phyloP scores from a whole-genome alignment of 2,113 vertebrate genomes.

The Paradisaea rubra region DNA sequence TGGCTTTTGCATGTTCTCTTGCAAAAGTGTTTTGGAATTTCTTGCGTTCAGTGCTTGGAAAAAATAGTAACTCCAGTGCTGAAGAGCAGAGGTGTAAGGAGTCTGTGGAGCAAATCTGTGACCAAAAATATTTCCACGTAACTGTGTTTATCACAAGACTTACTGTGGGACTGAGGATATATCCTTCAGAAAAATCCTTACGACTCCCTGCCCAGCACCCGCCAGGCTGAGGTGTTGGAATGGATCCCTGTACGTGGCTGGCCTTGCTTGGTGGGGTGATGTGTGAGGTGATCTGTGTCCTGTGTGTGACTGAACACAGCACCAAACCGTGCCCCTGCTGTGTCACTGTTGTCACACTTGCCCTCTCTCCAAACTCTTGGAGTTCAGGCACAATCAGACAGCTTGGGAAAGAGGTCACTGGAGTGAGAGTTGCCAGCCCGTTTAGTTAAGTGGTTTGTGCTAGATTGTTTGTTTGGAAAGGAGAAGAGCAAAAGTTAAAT shows the following conservation, averaged over 20 bases:
- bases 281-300: background rate
- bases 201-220: background rate
- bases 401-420: background rate
- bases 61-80: background rate
- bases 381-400: background rate
- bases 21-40: background rate
- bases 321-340: rapidly evolving
- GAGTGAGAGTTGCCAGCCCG: background rate
- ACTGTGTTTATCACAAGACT: background rate
- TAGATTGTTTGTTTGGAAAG: background rate
- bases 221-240: background rate
- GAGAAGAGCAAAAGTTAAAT: background rate
- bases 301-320: background rate
- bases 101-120: background rate
- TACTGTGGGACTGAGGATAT: background rate
- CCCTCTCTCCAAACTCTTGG: rapidly evolving
- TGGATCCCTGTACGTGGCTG: background rate
- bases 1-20: background rate
- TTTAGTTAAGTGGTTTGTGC: background rate
- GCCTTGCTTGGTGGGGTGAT: background rate
- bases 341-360: rapidly evolving
- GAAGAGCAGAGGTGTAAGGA: background rate
- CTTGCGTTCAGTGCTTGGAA: background rate
- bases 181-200: no score
- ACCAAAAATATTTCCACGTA: background rate